phyloP scores from a whole-genome alignment of 1,140 invertebrate species.

The Eumaeus atala region DNA sequence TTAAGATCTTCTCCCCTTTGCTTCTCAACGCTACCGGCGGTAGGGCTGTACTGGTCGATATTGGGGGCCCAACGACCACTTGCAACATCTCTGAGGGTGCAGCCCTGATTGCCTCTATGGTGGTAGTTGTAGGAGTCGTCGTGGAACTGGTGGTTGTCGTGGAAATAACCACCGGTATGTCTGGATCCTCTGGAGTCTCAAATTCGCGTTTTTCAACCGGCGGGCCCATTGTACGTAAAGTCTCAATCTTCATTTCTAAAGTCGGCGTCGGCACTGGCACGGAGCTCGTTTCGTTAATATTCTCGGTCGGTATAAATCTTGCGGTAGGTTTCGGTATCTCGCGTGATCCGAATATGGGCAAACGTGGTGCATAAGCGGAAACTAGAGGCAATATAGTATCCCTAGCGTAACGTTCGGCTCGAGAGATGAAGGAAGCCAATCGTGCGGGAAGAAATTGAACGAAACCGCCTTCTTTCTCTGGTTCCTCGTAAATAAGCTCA shows the following conservation, averaged over 20 bases:
- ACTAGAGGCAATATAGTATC: constrained; percentile 83
- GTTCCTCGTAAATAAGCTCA: constrained; percentile 41
- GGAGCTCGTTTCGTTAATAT: constrained; percentile 48
- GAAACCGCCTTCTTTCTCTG: constrained; percentile 66
- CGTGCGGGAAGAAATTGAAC: constrained; percentile 86
- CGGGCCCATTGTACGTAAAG: constrained; percentile 55
- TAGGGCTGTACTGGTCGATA: constrained; percentile 58
- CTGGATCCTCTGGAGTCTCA: constrained; percentile 58
- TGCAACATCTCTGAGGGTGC: constrained; percentile 53
- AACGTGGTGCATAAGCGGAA: constrained; percentile 83
- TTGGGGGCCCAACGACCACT: constrained; percentile 52
- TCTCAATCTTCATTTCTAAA: constrained; percentile 68
- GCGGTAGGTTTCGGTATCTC: constrained; percentile 53
- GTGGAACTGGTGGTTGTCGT: constrained; percentile 47
- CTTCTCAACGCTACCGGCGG: constrained; percentile 59
- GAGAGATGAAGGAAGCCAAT: constrained; percentile 83
- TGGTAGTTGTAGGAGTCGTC: constrained; percentile 35
- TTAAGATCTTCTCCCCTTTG: constrained; percentile 64
- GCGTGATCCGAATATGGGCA: constrained; percentile 74
- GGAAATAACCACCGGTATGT: constrained; percentile 46
- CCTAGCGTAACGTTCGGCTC: constrained; percentile 86
- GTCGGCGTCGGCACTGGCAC: constrained; percentile 60
- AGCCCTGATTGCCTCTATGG: constrained; percentile 36
- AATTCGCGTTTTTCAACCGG: constrained; percentile 56
- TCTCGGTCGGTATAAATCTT: constrained; percentile 63